phyloP scores from a whole-genome alignment of 2,888 invertebrate species.

The Melieria picta region DNA sequence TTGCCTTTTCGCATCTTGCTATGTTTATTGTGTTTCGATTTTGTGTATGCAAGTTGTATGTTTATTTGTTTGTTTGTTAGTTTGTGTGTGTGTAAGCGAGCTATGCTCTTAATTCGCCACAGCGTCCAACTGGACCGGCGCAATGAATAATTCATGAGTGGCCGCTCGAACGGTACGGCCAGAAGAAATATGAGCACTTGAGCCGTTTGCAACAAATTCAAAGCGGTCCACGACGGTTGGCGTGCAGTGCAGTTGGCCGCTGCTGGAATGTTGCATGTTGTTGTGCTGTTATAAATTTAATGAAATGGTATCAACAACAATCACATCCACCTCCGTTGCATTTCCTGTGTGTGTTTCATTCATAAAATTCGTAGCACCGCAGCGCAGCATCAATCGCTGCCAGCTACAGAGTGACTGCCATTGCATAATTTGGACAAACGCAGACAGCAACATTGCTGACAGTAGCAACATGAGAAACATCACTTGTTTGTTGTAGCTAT shows the following conservation, averaged over 20 bases:
- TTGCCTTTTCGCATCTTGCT: too few relatives aligned
- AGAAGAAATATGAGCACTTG: constrained; percentile 40
- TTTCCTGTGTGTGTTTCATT: constrained; percentile 44
- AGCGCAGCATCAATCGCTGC: not conserved
- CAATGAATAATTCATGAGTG: constrained; percentile 1
- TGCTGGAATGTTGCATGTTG: constrained; percentile 32
- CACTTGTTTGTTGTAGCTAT: not conserved
- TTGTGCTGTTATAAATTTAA: constrained; percentile 46
- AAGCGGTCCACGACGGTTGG: constrained; percentile 21
- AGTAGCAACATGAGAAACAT: not conserved
- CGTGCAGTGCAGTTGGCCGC: constrained; percentile 35
- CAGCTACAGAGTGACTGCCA: not conserved
- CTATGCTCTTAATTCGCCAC: constrained; percentile 17
- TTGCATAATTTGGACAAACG: constrained; percentile 43
- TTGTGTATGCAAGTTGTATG: not conserved
- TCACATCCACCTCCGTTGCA: constrained; percentile 43
- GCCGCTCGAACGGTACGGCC: not conserved
- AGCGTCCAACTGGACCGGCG: constrained; percentile 17
- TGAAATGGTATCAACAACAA: constrained; percentile 44
- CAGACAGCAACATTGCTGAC: not conserved
- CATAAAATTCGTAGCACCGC: constrained; percentile 37
- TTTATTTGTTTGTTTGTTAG: not conserved
- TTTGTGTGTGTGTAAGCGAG: not conserved
- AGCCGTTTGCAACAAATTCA: constrained; percentile 21
- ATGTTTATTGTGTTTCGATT: too few relatives aligned